These are phyloP conservation scores for Listronotus oregonensis DNA, from an alignment of 1,140 invertebrate species.

Conservation along the genomic window DNA sequence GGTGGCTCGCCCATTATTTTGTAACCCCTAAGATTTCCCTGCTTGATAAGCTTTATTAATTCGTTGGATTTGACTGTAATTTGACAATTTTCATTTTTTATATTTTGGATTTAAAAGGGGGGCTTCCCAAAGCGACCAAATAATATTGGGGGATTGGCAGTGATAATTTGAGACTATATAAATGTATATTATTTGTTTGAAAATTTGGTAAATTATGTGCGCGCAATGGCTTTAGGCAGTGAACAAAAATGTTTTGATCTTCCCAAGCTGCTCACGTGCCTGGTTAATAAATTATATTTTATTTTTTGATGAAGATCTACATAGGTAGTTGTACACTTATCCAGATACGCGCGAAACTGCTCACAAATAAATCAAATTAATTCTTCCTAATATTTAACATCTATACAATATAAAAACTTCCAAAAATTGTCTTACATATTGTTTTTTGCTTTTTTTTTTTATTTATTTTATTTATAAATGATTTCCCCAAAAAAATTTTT, in stretches of 20 bases:
- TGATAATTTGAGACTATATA: constrained; percentile 14
- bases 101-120: background rate
- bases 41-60: background rate
- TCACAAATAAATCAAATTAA: constrained; percentile 51
- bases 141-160: constrained; percentile 15
- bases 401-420: constrained; percentile 29
- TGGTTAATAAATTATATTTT: constrained; percentile 54
- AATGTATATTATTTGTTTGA: constrained; percentile 8
- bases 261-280: constrained; percentile 47
- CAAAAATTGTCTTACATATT: constrained; percentile 19
- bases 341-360: constrained; percentile 49
- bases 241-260: constrained; percentile 46
- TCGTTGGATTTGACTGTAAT: constrained; percentile 9
- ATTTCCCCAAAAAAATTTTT: constrained; percentile 16
- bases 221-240: constrained; percentile 21
- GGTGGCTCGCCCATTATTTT: background rate
- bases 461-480: constrained; percentile 7
- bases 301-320: constrained; percentile 55
- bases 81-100: background rate
- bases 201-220: constrained; percentile 37
- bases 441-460: constrained; percentile 3
- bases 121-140: constrained; percentile 27
- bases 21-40: background rate
- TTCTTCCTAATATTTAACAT: constrained; percentile 48
- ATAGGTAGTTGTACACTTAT: constrained; percentile 52